phyloP scores from a whole-genome alignment of 2,113 vertebrate genomes.

The Microcebus tavaratra region DNA sequence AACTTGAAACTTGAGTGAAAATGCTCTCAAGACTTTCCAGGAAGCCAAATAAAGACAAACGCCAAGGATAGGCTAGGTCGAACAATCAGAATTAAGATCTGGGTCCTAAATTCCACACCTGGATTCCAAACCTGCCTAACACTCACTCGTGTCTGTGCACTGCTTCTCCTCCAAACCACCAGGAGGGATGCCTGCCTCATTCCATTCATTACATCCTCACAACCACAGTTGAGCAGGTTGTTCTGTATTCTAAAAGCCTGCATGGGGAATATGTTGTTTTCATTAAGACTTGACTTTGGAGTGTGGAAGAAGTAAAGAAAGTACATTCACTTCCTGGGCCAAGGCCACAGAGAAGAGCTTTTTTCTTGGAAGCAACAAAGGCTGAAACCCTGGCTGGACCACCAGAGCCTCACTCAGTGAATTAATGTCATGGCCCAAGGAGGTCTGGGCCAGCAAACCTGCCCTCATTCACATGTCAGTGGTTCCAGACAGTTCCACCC shows the following conservation, averaged over 20 bases:
- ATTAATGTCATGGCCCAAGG: background rate
- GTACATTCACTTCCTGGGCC: background rate
- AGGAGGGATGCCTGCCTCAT: background rate
- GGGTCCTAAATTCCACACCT: background rate
- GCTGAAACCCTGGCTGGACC: background rate
- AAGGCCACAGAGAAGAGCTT: background rate
- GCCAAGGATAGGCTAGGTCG: background rate
- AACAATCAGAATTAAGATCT: background rate
- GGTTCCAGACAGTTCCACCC: background rate
- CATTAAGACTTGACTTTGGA: background rate
- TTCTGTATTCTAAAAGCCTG: background rate
- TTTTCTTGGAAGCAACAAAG: background rate
- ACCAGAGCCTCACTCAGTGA: background rate
- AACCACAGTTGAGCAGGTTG: background rate
- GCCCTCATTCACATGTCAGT: background rate
- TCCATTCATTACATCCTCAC: background rate
- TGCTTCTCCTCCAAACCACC: background rate
- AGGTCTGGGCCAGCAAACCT: background rate
- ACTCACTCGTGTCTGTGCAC: background rate
- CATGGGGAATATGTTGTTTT: background rate
- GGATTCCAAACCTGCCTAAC: background rate
- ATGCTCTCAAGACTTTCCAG: background rate
- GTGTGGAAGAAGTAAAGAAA: background rate
- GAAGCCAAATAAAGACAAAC: background rate
- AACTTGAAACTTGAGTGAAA: background rate